These are phyloP conservation scores for Peucedramus taeniatus DNA, from an alignment of 2,113 vertebrate genomes.

Conservation along the genomic window DNA sequence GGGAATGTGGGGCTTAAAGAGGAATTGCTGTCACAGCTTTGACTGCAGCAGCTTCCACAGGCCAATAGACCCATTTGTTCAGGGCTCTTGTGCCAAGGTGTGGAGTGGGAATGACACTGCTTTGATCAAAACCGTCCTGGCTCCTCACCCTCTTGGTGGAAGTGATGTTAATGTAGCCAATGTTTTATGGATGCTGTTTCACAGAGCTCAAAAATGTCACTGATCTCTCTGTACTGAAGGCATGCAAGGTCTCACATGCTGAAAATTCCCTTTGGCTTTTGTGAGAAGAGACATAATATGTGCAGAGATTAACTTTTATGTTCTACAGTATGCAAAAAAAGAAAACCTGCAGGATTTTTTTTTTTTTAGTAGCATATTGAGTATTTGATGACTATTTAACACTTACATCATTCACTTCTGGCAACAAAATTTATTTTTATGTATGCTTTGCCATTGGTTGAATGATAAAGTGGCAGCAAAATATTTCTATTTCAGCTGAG, in stretches of 20 bases:
- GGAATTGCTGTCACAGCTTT: neutral
- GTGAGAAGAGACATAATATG: neutral
- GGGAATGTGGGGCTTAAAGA: neutral
- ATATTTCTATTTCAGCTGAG: neutral
- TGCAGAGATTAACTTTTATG: neutral
- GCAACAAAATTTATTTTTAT: neutral
- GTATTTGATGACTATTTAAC: neutral
- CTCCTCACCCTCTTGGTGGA: neutral
- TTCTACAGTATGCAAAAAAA: neutral
- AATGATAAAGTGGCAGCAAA: neutral
- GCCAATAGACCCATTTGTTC: fast-evolving
- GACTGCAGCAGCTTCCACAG: neutral
- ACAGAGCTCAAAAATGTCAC: neutral
- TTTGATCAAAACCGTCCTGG: neutral
- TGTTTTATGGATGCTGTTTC: neutral
- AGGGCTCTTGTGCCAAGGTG: fast-evolving
- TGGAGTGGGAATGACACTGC: neutral
- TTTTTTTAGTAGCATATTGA: neutral
- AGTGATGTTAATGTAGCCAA: neutral
- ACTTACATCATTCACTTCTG: neutral
- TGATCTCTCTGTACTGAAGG: neutral
- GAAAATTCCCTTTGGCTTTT: neutral
- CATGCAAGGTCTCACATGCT: neutral
- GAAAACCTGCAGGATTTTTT: neutral
- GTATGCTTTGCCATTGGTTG: neutral